phyloP scores from a whole-genome alignment of 1,140 invertebrate genomes.

The Dreissena rostriformis region DNA sequence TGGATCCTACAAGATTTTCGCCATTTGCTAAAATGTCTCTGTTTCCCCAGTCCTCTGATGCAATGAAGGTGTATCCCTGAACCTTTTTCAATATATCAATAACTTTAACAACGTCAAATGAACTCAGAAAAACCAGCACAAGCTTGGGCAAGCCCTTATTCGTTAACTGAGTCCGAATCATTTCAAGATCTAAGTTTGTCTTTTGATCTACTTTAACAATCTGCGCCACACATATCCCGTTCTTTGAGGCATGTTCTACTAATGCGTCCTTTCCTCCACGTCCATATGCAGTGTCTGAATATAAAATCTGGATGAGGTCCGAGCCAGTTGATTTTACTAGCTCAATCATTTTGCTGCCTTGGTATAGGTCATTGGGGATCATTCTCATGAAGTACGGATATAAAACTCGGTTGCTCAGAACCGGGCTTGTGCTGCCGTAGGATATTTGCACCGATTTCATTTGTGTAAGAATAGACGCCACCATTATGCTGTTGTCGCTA shows the following conservation, averaged over 20 bases:
- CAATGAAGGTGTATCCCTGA: conserved; percentile 61
- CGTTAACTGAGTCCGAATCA: conserved; percentile 26
- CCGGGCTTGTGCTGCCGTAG: conserved; percentile 55
- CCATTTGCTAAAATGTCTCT: conserved; percentile 25
- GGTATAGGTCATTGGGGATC: conserved; percentile 50
- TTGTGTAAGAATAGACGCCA: conserved; percentile 39
- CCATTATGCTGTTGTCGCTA: conserved; percentile 52
- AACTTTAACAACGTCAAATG: conserved; percentile 42
- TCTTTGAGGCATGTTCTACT: neutral
- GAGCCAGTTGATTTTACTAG: conserved; percentile 32
- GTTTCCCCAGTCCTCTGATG: conserved; percentile 59
- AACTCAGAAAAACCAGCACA: conserved; percentile 56
- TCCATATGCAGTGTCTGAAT: conserved; percentile 58
- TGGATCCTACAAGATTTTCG: conserved; percentile 40
- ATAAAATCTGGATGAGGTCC: conserved; percentile 52
- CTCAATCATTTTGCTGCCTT: conserved; percentile 58
- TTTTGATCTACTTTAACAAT: conserved; percentile 37
- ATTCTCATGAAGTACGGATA: conserved; percentile 60
- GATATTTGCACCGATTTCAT: conserved; percentile 46
- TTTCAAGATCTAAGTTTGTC: conserved; percentile 5
- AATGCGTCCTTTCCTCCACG: conserved; percentile 55
- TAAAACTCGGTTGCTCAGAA: conserved; percentile 47
- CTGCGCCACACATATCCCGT: conserved; percentile 53
- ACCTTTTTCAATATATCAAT: conserved; percentile 3
- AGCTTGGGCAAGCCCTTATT: conserved; percentile 43